These are phyloP conservation scores for Perdita meconis DNA, from an alignment of 2,888 invertebrate genomes.

Conservation along the genomic window DNA sequence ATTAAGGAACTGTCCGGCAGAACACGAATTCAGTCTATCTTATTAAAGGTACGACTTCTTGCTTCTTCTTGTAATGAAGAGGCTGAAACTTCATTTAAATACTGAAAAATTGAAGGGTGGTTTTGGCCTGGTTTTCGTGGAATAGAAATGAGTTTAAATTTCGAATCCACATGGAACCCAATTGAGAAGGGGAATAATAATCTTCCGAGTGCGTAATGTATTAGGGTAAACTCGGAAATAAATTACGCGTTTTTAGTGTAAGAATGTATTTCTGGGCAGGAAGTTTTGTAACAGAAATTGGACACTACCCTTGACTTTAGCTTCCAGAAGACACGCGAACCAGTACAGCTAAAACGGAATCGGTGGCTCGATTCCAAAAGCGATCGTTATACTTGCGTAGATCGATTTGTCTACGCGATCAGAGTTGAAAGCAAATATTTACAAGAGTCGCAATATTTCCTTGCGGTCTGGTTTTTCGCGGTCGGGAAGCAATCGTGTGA, in stretches of 20 bases:
- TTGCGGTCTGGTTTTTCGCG: neutral
- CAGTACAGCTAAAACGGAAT: slow-evolving; percentile 1
- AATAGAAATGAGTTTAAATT: too few species aligned
- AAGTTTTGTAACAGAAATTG: neutral
- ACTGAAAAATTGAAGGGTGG: neutral
- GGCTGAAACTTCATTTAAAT: neutral
- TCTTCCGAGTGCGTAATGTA: too few species aligned
- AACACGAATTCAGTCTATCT: neutral
- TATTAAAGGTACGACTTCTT: neutral
- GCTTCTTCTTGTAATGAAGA: neutral
- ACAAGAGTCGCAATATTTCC: slow-evolving; percentile 15
- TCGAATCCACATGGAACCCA: too few species aligned
- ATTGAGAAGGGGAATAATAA: too few species aligned
- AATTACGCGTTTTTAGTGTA: neutral
- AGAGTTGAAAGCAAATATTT: slow-evolving; percentile 19
- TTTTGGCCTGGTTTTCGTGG: too few species aligned
- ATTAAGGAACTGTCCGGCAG: neutral
- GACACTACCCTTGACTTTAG: neutral
- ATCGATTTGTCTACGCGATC: slow-evolving; percentile 10
- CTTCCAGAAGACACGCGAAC: slow-evolving; percentile 5
- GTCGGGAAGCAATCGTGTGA: neutral
- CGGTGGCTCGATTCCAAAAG: slow-evolving; percentile 24
- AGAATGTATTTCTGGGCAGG: neutral
- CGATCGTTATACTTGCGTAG: slow-evolving; percentile 6
- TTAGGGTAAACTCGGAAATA: neutral